Conservation (phyloP, 2,113 vertebrate genomes). For the Anser cygnoides region DNA sequence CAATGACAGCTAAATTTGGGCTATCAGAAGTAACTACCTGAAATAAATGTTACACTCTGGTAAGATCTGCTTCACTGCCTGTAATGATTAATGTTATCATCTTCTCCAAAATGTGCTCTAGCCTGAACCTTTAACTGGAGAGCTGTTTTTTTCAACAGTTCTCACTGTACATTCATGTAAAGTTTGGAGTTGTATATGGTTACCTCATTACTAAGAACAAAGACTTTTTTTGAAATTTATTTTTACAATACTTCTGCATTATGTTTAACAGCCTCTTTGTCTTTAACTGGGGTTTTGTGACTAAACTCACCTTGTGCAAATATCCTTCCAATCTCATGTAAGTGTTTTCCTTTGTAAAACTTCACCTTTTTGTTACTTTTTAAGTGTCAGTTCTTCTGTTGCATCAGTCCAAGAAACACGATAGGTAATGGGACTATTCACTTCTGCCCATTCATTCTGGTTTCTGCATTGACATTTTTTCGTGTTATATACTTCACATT, state of each 20-base stretch:
- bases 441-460: not conserved
- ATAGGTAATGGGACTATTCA: not conserved
- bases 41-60: not conserved
- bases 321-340: not conserved
- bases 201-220: not conserved
- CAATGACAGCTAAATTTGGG: not conserved
- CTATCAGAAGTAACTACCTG: not conserved
- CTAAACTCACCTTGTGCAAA: not conserved
- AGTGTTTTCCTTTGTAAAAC: not conserved
- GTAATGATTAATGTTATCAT: not conserved
- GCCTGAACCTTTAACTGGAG: too few relatives aligned
- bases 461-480: not conserved
- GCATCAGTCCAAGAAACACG: not conserved
- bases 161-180: not conserved
- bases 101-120: not conserved
- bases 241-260: not conserved
- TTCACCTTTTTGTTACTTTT: not conserved
- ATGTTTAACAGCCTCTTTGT: not conserved
- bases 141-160: not conserved
- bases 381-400: not conserved
- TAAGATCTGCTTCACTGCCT: not conserved
- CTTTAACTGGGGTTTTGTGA: not conserved
- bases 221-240: not conserved
- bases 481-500: not conserved
- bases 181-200: not conserved